phyloP scores from a whole-genome alignment of 2,113 vertebrate genomes.

The Eulemur macaco region DNA sequence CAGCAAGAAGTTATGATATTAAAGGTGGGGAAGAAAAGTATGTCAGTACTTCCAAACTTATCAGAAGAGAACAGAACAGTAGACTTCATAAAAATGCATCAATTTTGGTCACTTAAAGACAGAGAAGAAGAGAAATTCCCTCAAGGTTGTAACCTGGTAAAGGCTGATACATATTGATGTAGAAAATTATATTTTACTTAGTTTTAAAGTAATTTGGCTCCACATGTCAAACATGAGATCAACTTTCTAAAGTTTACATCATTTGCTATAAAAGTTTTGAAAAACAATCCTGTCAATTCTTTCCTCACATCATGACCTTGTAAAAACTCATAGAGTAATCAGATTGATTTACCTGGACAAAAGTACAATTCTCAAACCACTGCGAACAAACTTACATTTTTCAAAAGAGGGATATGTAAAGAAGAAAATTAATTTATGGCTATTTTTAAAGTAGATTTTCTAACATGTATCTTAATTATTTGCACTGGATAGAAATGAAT shows the following conservation, averaged over 20 bases:
- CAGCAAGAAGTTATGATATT: not conserved
- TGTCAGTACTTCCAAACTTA: not conserved
- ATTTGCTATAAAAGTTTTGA: not conserved
- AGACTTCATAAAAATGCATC: not conserved
- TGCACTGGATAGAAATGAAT: not conserved
- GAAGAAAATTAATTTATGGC: not conserved
- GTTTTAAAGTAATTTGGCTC: conserved; percentile 1
- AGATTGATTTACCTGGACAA: not conserved
- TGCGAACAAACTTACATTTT: not conserved
- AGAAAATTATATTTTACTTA: not conserved
- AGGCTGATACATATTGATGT: not conserved
- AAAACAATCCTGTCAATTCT: not conserved
- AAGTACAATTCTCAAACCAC: not conserved
- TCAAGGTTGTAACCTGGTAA: not conserved
- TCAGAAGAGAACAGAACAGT: not conserved
- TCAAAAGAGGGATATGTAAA: not conserved
- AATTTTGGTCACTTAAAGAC: not conserved
- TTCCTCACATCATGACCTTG: not conserved
- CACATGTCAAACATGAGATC: not conserved
- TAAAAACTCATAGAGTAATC: not conserved
- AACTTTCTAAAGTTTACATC: not conserved
- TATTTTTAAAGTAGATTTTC: not conserved
- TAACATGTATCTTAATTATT: not conserved
- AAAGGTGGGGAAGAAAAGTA: not conserved
- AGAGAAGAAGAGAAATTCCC: not conserved